A percentile compares a stretch with the other conserved stretches of the same genome.
phyloP scores from a whole-genome alignment of 2,113 vertebrate genomes.

The Chauna torquata region DNA sequence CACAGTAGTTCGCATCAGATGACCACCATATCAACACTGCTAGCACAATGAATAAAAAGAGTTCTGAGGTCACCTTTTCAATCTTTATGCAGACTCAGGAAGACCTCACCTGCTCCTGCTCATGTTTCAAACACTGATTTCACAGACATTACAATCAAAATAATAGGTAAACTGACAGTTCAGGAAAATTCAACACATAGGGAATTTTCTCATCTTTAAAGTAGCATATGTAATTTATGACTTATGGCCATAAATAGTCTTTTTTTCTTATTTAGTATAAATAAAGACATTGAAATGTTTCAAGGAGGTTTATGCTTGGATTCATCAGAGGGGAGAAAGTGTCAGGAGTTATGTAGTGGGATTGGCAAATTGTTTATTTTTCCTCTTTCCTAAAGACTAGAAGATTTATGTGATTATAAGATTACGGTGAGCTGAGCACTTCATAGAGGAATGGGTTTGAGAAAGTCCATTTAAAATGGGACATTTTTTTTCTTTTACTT shows the following conservation, averaged over 20 bases:
- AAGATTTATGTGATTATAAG: background rate
- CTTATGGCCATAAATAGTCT: background rate
- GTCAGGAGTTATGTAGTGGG: background rate
- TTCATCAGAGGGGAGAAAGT: background rate
- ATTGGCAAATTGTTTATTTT: background rate
- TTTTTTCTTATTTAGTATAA: background rate
- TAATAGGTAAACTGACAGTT: background rate
- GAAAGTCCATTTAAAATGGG: background rate
- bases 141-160: background rate
- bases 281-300: background rate
- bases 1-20: background rate
- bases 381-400: background rate
- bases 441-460: background rate
- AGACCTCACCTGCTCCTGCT: background rate
- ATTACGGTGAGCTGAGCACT: background rate
- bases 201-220: background rate
- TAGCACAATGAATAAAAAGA: background rate
- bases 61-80: background rate
- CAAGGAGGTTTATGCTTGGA: background rate
- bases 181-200: background rate
- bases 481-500: background rate
- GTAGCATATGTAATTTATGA: background rate
- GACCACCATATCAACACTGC: background rate
- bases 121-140: background rate
- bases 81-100: background rate